Base-by-base conservation (phyloP, 2,113 vertebrate genomes). In the Xiphophorus maculatus region DNA sequence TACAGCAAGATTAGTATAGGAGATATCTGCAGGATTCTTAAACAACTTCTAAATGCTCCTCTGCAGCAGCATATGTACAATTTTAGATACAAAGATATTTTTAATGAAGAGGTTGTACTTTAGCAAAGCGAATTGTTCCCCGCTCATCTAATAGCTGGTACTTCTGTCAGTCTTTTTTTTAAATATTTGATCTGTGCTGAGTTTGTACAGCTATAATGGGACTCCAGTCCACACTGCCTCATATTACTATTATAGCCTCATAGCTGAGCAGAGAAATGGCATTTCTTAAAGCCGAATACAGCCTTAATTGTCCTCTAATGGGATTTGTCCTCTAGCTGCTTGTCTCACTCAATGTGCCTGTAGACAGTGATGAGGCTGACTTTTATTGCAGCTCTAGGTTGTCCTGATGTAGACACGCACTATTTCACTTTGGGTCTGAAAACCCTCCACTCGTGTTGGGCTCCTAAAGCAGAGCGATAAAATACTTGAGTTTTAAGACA, bases 291-390 rank as follows among this genome's bases (percentile, higher is more conserved):
- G 76, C 78, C 76, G 76, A 84, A 70, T 83, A 73, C 71, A 82
- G 76, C 77, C 87, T 82, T 91, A 90, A 89, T 91, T 80, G 84
- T 80, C 51, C 74, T 89, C 69, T 93, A 89, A 93, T 91, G 84
- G 75, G 81, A 92, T 91, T 90, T 89, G 82, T 81, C 81, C 78
- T 92, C 80, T 86, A 90, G 87, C 87, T 93, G 90, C 76, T 67
- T 88, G 87, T 89, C 92, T 79, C 2, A 28, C 54, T 74, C 84
- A 75, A 76, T 92, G 74, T 63, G 82, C 83, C 83, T 82, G 73
- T 64, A 84, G 90, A 91, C 88, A 87, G 77, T 88, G 85, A 93
- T 76, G 9, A 74, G 86, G 64, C 84, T 92, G 88, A 88, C 89
- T 92, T 82, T 88, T 93, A 90, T 90, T 90, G 84, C 76, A 35